phyloP scores from a whole-genome alignment of 2,888 invertebrate genomes.

The Chrysolina haemoptera region DNA sequence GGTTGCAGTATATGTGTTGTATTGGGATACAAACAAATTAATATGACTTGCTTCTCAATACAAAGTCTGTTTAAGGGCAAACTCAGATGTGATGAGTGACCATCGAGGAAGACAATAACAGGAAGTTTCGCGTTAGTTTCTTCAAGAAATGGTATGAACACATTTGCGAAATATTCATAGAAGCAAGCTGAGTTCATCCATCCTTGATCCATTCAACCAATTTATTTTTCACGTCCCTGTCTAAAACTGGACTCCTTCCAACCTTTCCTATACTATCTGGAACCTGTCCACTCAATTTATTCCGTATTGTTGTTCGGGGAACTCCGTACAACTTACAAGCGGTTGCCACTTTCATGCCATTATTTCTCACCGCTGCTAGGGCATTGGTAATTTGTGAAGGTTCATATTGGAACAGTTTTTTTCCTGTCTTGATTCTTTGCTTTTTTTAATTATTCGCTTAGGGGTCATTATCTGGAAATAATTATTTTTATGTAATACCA shows the following conservation, averaged over 20 bases:
- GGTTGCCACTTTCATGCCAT: conserved; percentile 15
- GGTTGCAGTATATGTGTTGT: conserved; percentile 42
- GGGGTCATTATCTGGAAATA: conserved; percentile 18
- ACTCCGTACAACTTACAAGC: conserved; percentile 1
- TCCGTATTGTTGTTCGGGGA: conserved; percentile 14
- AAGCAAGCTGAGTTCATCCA: conserved; percentile 3
- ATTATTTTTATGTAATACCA: conserved; percentile 4
- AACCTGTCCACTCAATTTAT: conserved; percentile 22
- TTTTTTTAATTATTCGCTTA: neutral
- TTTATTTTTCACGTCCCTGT: conserved; percentile 14
- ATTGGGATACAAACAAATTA: conserved; percentile 27
- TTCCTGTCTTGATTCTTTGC: neutral
- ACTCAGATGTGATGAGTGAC: conserved; percentile 37
- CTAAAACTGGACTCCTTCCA: conserved; percentile 19
- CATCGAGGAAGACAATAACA: conserved; percentile 17
- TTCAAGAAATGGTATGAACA: conserved; percentile 10
- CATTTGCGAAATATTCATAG: conserved; percentile 19
- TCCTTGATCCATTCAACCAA: conserved; percentile 10
- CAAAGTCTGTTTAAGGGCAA: conserved; percentile 31
- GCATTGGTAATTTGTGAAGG: conserved; percentile 21
- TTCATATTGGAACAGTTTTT: conserved; percentile 11
- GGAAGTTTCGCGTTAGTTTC: conserved; percentile 3
- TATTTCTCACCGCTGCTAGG: conserved; percentile 2
- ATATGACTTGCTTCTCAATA: conserved; percentile 33
- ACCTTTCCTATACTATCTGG: conserved; percentile 18